Evolutionary conservation across 2,797 vertebrate genomes (phyloP), one percentile per base, ranked within the genome.

Genomic region (Gymnodraco acuticeps): DNA sequence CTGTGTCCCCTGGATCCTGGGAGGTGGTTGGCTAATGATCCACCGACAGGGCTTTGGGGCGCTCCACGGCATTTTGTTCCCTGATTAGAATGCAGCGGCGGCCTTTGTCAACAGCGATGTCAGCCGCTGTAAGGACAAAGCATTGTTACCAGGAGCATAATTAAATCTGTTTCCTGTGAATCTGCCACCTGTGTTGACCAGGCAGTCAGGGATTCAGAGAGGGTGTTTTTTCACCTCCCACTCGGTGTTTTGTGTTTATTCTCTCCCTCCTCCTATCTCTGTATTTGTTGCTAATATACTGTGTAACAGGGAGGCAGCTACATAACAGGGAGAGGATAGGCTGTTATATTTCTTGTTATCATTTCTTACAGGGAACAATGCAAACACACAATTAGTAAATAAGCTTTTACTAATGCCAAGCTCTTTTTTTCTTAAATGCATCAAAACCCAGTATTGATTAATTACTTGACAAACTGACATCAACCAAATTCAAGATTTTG

Each of bases 21-120:
- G 79, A 94, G 92, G 92, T 74, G 90, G 92, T 94, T 93, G 94
- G 94, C 94, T 98, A 98, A 98, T 96, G 96, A 97, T 96, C 92
- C 87, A 89, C 95, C 94, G 93, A 89, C 94, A 95, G 95, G 95
- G 95, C 94, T 95, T 95, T 75, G 87, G 94, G 88, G 92, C 93
- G 89, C 96, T 96, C 90, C 89, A 91, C 94, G 88, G 94, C 91
- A 92, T 97, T 99, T 97, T 97, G 96, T 98, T 96, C 97, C 96
- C 96, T 97, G 96, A 97, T 97, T 97, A 97, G 96, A 97, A 97
- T 95, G 94, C 96, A 82, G 94, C 89, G 89, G 94, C 95, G 96
- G 96, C 95, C 96, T 98, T 96, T 97, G 96, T 98, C 97, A 96
- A 96, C 95, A 96, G 92, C 94, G 92, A 95, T 96, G 96, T 96